Percentiles rank a stretch among this genome's conserved stretches.
phyloP scores from a whole-genome alignment of 53 echinoderm and acorn worm genomes.

The Holothuria scabra region DNA sequence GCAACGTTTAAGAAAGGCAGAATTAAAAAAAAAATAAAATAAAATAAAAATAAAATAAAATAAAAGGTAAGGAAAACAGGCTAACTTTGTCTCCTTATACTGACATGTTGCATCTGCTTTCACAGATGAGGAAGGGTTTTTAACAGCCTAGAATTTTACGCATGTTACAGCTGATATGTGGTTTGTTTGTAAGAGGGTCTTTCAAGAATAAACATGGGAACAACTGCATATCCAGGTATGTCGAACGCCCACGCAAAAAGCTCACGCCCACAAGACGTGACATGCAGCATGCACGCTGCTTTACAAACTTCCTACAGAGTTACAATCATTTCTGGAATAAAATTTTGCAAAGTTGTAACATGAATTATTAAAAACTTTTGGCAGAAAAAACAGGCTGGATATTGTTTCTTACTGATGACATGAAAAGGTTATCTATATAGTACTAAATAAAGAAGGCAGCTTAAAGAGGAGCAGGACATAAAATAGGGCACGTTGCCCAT shows the following conservation, averaged over 20 bases:
- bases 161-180: not conserved
- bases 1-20: constrained; percentile 28
- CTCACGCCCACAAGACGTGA: constrained; percentile 39
- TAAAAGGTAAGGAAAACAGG: not conserved
- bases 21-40: constrained; percentile 16
- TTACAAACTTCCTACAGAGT: constrained; percentile 17
- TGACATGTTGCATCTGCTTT: constrained; percentile 33
- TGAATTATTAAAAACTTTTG: constrained; percentile 37
- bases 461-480: too few relatives aligned
- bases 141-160: constrained; percentile 11
- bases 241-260: constrained; percentile 27
- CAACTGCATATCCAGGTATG: constrained; percentile 41
- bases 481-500: too few relatives aligned
- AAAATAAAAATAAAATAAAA: not conserved
- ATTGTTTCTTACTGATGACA: too few relatives aligned
- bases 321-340: constrained; percentile 30
- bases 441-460: too few relatives aligned
- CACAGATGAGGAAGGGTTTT: constrained; percentile 3
- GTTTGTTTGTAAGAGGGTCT: not conserved
- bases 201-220: not conserved
- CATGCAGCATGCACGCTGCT: constrained; percentile 20
- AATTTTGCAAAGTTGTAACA: constrained; percentile 31
- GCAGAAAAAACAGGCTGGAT: not conserved
- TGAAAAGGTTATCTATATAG: too few relatives aligned
- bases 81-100: constrained; percentile 4